These are phyloP conservation scores for Psammodynastes pulverulentus DNA, from an alignment of 2,113 vertebrate species.

Conservation along the genomic window DNA sequence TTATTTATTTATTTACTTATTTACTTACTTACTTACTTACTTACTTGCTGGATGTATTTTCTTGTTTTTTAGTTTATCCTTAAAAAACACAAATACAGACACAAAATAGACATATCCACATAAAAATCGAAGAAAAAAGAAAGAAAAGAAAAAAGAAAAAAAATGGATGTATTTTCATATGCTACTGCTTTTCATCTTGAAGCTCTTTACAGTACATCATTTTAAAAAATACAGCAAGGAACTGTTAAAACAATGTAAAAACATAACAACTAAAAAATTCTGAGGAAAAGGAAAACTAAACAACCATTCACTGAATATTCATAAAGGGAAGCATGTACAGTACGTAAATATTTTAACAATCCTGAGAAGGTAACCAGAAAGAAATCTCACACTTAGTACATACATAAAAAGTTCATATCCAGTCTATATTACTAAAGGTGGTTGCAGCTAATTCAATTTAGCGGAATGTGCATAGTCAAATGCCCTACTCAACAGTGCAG, in stretches of 20 bases:
- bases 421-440: not conserved
- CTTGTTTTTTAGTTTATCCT: too few species aligned
- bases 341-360: not conserved
- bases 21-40: too few species aligned
- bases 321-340: not conserved
- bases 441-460: not conserved
- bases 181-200: not conserved
- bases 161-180: not conserved
- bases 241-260: not conserved
- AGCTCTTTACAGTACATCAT: not conserved
- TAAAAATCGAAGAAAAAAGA: too few species aligned
- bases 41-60: not conserved
- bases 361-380: not conserved
- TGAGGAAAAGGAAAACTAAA: not conserved
- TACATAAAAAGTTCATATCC: not conserved
- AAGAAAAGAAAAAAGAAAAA: too few species aligned
- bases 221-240: not conserved
- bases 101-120: too few species aligned
- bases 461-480: not conserved
- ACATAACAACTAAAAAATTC: not conserved
- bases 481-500: not conserved
- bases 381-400: not conserved
- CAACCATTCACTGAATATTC: not conserved
- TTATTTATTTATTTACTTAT: not conserved
- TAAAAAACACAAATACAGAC: too few species aligned